phyloP scores from a whole-genome alignment of 2,888 invertebrate species.

The Spialia ferax region DNA sequence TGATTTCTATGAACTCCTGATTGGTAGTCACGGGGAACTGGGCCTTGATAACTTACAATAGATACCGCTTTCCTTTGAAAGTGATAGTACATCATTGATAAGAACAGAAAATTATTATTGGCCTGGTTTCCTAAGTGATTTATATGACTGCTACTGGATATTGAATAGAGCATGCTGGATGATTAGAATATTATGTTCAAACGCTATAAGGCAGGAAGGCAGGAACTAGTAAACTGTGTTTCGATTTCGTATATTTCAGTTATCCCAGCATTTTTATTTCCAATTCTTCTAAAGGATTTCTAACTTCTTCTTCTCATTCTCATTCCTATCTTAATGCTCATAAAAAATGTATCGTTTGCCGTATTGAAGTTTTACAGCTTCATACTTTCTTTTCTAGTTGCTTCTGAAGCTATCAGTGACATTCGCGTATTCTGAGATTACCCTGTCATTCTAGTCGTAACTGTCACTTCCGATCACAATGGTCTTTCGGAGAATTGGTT shows the following conservation, averaged over 20 bases:
- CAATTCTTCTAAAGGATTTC: too few species aligned
- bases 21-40: constrained; percentile 38
- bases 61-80: constrained; percentile 55
- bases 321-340: too few species aligned
- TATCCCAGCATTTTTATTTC: too few species aligned
- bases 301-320: too few species aligned
- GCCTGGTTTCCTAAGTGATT: constrained; percentile 51
- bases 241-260: constrained; percentile 6
- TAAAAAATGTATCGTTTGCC: too few species aligned
- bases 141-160: constrained; percentile 48
- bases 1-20: constrained; percentile 54
- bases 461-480: constrained; percentile 2
- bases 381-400: too few species aligned
- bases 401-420: too few species aligned
- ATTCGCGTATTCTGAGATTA: too few species aligned
- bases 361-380: too few species aligned
- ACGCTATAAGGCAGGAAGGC: constrained; percentile 24
- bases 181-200: constrained; percentile 43
- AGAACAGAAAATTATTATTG: constrained; percentile 51
- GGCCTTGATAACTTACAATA: constrained; percentile 50
- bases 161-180: constrained; percentile 45
- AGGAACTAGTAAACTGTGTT: constrained; percentile 8
- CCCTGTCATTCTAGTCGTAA: too few species aligned
- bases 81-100: constrained; percentile 48
- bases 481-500: constrained; percentile 20